Base-by-base conservation (phyloP, 2,888 invertebrate species). In the Morpho deidamia region DNA sequence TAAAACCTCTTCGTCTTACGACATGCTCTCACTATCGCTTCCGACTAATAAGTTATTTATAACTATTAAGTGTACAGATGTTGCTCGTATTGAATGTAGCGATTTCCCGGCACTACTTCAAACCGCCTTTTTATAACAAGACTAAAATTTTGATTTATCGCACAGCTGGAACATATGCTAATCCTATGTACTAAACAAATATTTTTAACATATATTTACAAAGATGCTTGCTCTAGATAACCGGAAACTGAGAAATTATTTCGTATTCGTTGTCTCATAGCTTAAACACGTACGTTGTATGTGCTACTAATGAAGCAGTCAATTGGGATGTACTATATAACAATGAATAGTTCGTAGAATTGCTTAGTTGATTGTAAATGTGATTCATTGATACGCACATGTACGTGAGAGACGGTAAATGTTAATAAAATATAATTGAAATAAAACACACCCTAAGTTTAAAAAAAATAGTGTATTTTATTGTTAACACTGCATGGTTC, bases 11-110 rank as follows among this genome's bases (percentile, higher is more conserved):
- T 70, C 71, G 75, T 76, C 71, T 75, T 71, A 74, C 71, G 68
- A 74, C 63, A 73, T 70, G 73, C 77, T 81, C 78, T 79, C 72
- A 68, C 79, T 83, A 71, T 81, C 73, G 79, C 83, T 83, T 67
- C 45, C 69, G 70, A 56, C 53, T 59, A 74, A 70, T 78, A 76
- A 75, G 61, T 62, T 68, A 69, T 64, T 59, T 70, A 67, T 68
- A 65, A 67, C 23, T 35, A n/a, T 41, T 42, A 38, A 38, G 8
- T 42, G 42, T 44, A 44, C 11, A 45, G 10, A 42, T 3, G 23
- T 23, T 35, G 11, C 8, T 32, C 46, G 42, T 39, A n/a, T 32
- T 35, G 44, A 48, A n/a, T 33, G 35, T 56, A 51, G 40, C 11
- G 10, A 47, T 56, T 46, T 11, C 37, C 12, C 44, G 48, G 34